Percentiles rank a stretch among this genome's conserved stretches.
These are phyloP conservation scores for Muscicapa comitata DNA, from an alignment of 2,797 vertebrate genomes.

Conservation along the genomic window DNA sequence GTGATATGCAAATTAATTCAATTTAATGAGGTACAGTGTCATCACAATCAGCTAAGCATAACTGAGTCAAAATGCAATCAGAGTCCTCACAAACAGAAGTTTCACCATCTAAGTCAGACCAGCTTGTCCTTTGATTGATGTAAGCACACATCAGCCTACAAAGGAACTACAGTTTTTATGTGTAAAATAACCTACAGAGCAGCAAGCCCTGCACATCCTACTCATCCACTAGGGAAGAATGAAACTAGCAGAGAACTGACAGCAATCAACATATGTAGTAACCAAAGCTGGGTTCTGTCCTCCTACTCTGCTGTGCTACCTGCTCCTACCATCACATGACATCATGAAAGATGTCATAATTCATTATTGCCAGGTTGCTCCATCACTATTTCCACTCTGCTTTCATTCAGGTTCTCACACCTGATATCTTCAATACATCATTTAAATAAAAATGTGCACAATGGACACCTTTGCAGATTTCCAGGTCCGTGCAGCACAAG, in stretches of 20 bases:
- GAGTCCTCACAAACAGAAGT: slow-evolving; percentile 1
- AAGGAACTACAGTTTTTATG: background rate
- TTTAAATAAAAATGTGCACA: background rate
- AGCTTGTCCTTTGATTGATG: background rate
- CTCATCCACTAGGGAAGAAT: background rate
- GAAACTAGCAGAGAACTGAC: background rate
- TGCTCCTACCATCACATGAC: background rate
- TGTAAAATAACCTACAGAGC: background rate
- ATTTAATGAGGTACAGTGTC: background rate
- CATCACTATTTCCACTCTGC: background rate
- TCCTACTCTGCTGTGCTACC: background rate
- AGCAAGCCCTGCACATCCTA: background rate
- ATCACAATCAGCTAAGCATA: slow-evolving; percentile 20
- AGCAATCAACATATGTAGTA: background rate
- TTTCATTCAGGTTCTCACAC: background rate
- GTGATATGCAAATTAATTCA: background rate
- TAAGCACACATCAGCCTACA: background rate
- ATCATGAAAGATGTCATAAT: background rate
- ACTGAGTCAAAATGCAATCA: slow-evolving; percentile 29
- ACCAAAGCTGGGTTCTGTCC: background rate
- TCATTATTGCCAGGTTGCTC: background rate
- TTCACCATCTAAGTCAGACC: background rate
- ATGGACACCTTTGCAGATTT: background rate
- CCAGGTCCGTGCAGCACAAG: background rate
- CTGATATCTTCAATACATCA: background rate